Conservation (phyloP, 2,113 vertebrate species). For the Dromaius novaehollandiae region DNA sequence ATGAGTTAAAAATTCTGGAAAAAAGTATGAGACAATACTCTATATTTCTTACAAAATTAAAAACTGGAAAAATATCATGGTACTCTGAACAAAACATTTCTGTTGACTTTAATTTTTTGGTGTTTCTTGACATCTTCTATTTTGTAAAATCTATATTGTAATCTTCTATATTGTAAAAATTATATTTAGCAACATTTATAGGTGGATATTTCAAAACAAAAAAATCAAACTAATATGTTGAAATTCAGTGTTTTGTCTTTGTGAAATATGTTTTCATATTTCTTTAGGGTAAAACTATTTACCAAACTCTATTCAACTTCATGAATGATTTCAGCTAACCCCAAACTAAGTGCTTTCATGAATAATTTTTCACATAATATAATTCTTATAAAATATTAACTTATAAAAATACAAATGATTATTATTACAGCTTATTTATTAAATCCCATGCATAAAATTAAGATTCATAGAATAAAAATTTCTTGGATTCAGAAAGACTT, state of each 20-base stretch:
- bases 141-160: neutral
- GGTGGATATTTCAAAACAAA: neutral
- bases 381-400: neutral
- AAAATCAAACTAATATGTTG: neutral
- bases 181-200: neutral
- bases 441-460: neutral
- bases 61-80: neutral
- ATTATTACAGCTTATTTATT: neutral
- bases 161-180: neutral
- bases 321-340: neutral
- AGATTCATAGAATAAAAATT: neutral
- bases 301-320: neutral
- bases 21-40: neutral
- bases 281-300: neutral
- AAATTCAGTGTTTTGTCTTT: neutral
- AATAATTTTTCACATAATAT: neutral
- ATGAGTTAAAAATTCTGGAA: neutral
- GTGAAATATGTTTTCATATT: neutral
- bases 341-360: neutral
- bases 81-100: neutral
- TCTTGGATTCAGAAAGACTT: neutral
- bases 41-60: neutral
- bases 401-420: neutral
- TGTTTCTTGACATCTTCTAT: neutral
- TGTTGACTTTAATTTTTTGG: neutral